Evolutionary conservation across 2,797 vertebrate species (phyloP), one percentile per base, ranked within the genome.

Genomic region (Sebastes diaconus): DNA sequence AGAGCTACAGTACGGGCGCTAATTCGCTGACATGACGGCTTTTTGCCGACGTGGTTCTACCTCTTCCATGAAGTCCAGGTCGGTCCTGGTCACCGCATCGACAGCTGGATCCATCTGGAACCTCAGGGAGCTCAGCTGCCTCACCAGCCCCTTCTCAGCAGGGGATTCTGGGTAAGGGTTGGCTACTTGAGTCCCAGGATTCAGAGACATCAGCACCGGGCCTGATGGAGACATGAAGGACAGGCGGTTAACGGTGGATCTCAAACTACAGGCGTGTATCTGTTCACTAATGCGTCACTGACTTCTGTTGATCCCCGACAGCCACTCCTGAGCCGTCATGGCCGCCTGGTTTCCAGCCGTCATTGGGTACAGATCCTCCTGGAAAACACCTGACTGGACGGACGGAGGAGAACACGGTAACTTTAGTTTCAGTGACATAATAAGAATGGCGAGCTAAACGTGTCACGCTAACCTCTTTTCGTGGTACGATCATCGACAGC

Each of bases 341-440:
- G 97, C 95, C 0, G 98, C 96, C 75, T 94, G 93, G 80, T 93
- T 86, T 72, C 96, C 97, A 10, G 95, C 94, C 0, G 97, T 98
- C 94, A 96, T 91, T 0, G 97, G 98, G 80, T 97, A 98, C 90
- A 98, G 96, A 84, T 99, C 97, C 83, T 97, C 96, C 64, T 98
- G 97, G 93, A 97, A 98, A 4, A 95, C 92, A 67, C 95, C 96
- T 0, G 97, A 96, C 97, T 98, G 94, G 32, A 65, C 86, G 14
- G 8, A 75, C 1, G 93, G 54, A 71, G 8, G n/a, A 2, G 0
- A 50, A 58, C 6, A 5, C 1, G 0, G 1, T 3, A 11, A 13
- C 6, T 8, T n/a, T 9, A 58, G 32, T 12, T 55, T 9, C 20
- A 34, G 39, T 75, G 29, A 5, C 20, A 6, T 6, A n/a, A 7